phyloP scores from a whole-genome alignment of 2,888 invertebrate genomes.

The Xanthorhoe spadicearia region DNA sequence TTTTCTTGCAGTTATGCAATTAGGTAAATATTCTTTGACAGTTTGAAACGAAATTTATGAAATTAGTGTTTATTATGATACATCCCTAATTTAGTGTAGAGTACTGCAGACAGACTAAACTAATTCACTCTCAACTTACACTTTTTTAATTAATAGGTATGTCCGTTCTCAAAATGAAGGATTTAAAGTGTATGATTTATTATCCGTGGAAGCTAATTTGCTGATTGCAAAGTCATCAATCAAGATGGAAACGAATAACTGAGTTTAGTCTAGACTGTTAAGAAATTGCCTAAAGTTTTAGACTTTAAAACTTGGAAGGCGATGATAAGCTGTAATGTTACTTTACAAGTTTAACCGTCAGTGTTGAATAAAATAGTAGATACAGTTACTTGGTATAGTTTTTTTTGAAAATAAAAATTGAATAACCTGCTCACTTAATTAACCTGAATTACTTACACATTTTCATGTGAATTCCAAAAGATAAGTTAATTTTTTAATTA shows the following conservation, averaged over 20 bases:
- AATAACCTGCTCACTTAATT: not conserved
- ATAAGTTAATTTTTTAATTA: too few relatives aligned
- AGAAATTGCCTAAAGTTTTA: constrained; percentile 15
- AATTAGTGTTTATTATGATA: too few relatives aligned
- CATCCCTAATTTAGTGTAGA: too few relatives aligned
- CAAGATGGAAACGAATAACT: constrained; percentile 17
- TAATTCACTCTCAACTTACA: too few relatives aligned
- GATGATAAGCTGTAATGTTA: constrained; percentile 9
- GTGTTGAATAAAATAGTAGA: not conserved
- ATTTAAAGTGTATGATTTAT: constrained; percentile 21
- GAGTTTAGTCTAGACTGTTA: constrained; percentile 21
- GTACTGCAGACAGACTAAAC: too few relatives aligned
- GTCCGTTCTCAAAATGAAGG: too few relatives aligned
- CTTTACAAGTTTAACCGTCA: constrained; percentile 9
- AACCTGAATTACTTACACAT: too few relatives aligned
- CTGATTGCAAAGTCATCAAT: constrained; percentile 30
- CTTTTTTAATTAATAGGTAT: too few relatives aligned
- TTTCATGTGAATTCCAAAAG: too few relatives aligned
- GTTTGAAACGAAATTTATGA: too few relatives aligned
- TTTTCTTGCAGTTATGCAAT: too few relatives aligned
- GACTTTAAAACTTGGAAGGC: constrained; percentile 11
- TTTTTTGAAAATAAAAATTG: not conserved
- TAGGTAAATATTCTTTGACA: too few relatives aligned
- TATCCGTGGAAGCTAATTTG: constrained; percentile 8
- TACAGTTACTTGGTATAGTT: not conserved